Percentiles rank a stretch among this genome's conserved stretches.
Conservation (phyloP, 2,888 invertebrate genomes). For the Teleiodes luculella region DNA sequence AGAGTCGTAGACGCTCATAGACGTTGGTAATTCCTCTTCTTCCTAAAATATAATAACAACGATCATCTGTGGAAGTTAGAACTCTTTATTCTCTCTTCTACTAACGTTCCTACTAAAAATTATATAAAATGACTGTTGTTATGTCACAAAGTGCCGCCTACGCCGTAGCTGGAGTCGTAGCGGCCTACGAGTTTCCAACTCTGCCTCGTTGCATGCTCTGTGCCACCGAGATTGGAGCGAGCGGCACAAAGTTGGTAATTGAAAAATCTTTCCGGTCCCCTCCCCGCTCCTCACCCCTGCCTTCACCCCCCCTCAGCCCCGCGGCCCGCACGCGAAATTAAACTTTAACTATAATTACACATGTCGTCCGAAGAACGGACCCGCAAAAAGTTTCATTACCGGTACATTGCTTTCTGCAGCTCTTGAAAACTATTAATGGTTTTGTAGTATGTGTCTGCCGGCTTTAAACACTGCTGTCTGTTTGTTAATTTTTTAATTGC, state of each 20-base stretch:
- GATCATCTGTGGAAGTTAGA: too few relatives aligned
- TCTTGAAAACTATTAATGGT: slow-evolving; percentile 3
- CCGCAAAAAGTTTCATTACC: slow-evolving; percentile 9
- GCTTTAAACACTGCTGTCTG: background rate
- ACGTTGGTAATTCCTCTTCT: too few relatives aligned
- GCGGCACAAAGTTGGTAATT: slow-evolving; percentile 73
- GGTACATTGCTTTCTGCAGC: slow-evolving; percentile 1
- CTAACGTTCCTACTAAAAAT: too few relatives aligned
- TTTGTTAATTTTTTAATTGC: too few relatives aligned
- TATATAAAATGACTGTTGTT: too few relatives aligned
- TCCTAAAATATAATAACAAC: too few relatives aligned
- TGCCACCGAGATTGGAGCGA: slow-evolving; percentile 56
- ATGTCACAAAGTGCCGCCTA: too few relatives aligned
- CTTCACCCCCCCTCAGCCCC: slow-evolving; percentile 22
- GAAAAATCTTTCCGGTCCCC: slow-evolving; percentile 67
- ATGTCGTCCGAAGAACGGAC: slow-evolving; percentile 7
- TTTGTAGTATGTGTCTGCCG: background rate
- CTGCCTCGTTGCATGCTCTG: slow-evolving; percentile 21
- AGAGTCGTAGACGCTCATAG: too few relatives aligned
- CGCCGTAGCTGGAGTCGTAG: too few relatives aligned
- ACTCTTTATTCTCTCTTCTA: too few relatives aligned
- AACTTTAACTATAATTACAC: slow-evolving; percentile 37
- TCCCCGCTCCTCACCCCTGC: slow-evolving; percentile 14
- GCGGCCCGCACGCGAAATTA: slow-evolving; percentile 23
- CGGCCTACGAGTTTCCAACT: slow-evolving; percentile 1